phyloP scores from a whole-genome alignment of 2,888 invertebrate genomes.

The Lasioglossum pauxillum region DNA sequence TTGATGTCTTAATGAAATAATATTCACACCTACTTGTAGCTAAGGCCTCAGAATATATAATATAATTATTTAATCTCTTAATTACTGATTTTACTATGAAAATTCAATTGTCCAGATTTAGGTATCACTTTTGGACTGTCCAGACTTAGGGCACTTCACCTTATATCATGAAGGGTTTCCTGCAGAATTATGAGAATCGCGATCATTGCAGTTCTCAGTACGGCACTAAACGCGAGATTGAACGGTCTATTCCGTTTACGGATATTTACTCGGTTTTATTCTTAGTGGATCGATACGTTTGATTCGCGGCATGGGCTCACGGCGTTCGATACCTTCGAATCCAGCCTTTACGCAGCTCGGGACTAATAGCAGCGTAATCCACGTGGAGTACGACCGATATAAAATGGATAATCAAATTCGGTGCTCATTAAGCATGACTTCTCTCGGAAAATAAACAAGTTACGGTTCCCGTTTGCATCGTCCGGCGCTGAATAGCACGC shows the following conservation, averaged over 20 bases:
- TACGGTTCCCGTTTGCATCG: background rate
- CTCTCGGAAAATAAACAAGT: background rate
- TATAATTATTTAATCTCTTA: no score
- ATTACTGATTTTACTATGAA: no score
- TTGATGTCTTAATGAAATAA: no score
- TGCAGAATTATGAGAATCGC: no score
- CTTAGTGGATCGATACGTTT: background rate
- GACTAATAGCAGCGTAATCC: slow-evolving; percentile 14
- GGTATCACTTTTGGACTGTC: no score
- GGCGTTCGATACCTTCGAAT: slow-evolving; percentile 1
- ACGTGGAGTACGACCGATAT: background rate
- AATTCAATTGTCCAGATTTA: no score
- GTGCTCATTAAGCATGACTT: background rate
- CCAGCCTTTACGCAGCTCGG: background rate
- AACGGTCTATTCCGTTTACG: background rate
- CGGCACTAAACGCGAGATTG: background rate
- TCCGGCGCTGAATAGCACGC: background rate
- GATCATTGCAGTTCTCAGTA: background rate
- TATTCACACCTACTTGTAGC: no score
- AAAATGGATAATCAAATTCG: slow-evolving; percentile 26
- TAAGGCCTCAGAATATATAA: no score
- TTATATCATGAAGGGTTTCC: no score
- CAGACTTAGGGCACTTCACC: no score
- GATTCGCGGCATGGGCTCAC: background rate
- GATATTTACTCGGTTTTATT: slow-evolving; percentile 7